Percentiles rank a stretch among this genome's conserved stretches.
Evolutionary conservation across 2,797 vertebrate genomes (phyloP).

Genomic region (Glossophaga mutica): DNA sequence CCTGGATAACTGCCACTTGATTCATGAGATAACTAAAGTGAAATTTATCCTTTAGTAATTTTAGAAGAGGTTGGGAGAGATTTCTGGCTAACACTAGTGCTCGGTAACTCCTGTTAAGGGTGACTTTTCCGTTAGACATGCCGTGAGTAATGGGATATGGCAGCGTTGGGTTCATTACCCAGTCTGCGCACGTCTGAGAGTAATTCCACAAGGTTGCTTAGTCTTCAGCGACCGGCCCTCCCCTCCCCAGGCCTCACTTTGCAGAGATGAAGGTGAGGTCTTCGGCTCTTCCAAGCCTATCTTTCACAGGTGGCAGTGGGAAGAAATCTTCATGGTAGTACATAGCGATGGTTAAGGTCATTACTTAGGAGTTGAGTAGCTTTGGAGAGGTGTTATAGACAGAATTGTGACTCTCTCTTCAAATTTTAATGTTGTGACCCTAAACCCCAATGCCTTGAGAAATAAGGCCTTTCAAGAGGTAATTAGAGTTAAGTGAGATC

Average conservation of each 20-base stretch:
- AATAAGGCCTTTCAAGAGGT: background rate
- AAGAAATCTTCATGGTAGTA: background rate
- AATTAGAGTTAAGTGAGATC: background rate
- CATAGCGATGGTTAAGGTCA: background rate
- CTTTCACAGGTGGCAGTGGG: background rate
- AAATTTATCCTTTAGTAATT: slow-evolving; percentile 38
- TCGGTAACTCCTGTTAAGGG: background rate
- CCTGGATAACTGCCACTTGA: slow-evolving; percentile 35
- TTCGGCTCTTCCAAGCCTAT: background rate
- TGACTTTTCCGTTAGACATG: background rate
- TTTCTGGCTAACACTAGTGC: slow-evolving; percentile 23
- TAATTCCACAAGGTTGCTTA: background rate
- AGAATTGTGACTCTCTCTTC: background rate
- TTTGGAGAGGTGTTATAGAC: background rate
- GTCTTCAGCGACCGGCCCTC: background rate
- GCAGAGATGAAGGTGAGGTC: background rate
- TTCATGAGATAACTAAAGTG: background rate
- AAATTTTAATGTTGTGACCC: background rate
- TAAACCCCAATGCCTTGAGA: background rate
- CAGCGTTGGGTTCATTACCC: background rate
- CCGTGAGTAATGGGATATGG: background rate
- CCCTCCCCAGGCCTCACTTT: background rate
- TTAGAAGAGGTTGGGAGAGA: background rate
- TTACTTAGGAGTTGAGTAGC: background rate
- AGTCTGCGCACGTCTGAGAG: background rate